phyloP scores from a whole-genome alignment of 2,113 vertebrate genomes.

The Nerophis lumbriciformis region DNA sequence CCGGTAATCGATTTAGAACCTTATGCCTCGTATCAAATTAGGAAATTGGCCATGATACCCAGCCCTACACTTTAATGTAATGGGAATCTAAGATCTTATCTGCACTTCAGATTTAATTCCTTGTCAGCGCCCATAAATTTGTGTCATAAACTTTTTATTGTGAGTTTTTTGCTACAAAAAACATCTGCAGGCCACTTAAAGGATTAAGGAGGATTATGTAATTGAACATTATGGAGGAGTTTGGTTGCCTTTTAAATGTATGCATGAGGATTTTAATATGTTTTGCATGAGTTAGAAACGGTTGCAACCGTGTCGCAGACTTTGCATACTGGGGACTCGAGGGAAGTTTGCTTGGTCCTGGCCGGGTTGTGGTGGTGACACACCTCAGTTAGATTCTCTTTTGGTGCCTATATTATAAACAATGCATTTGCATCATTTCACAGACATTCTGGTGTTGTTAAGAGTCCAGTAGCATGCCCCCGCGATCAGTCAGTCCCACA shows the following conservation, averaged over 20 bases:
- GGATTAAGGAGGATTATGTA: conserved; percentile 46
- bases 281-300: conserved; percentile 6
- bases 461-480: neutral
- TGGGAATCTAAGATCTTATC: neutral
- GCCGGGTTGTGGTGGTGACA: neutral
- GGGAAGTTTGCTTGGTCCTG: no score
- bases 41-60: no score
- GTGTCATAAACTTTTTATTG: conserved; percentile 5
- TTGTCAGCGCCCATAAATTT: neutral
- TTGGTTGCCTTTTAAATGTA: conserved; percentile 18
- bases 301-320: neutral
- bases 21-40: no score
- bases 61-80: no score
- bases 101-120: conserved; percentile 4
- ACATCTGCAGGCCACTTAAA: conserved; percentile 26
- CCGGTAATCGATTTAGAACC: no score
- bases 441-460: neutral
- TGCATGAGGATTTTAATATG: conserved; percentile 12
- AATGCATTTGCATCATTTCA: neutral
- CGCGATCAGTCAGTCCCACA: conserved; percentile 7
- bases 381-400: neutral
- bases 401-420: neutral
- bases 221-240: conserved; percentile 26
- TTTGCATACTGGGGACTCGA: neutral
- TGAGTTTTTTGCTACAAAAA: conserved; percentile 7